Conservation (phyloP, 2,888 invertebrate species). For the Lochmaea crataegi region DNA sequence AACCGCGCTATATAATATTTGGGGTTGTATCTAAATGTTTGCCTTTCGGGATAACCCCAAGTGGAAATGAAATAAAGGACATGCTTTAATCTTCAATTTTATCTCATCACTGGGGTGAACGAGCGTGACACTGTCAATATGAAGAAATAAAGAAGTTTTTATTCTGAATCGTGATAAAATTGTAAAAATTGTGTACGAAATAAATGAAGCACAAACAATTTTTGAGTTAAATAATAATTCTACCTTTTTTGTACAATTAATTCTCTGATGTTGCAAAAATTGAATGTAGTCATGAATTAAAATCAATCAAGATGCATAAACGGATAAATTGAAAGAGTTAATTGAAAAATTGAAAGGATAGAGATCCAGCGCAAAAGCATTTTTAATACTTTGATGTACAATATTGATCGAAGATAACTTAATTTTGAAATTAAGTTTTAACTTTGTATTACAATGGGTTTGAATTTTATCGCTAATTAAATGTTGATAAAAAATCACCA, state of each 20-base stretch:
- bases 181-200: neutral
- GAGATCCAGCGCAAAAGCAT: conserved; percentile 47
- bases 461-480: neutral
- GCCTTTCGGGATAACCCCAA: conserved; percentile 51
- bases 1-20: conserved; percentile 19
- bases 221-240: neutral
- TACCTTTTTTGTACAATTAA: conserved; percentile 37
- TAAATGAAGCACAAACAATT: neutral
- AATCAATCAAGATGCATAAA: conserved; percentile 13
- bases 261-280: neutral
- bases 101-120: conserved; percentile 47
- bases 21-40: conserved; percentile 40
- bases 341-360: conserved; percentile 27
- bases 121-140: conserved; percentile 6
- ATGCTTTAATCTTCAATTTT: conserved; percentile 47
- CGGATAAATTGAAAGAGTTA: conserved; percentile 18
- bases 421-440: conserved; percentile 24
- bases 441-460: too few relatives aligned
- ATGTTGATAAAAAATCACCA: too few relatives aligned
- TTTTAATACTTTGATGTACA: conserved; percentile 42
- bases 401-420: conserved; percentile 31
- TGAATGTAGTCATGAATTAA: neutral
- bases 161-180: too few relatives aligned
- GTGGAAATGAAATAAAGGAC: conserved; percentile 53
- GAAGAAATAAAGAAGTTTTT: neutral